phyloP scores from a whole-genome alignment of 2,888 invertebrate genomes.

The Noctua fimbriata region DNA sequence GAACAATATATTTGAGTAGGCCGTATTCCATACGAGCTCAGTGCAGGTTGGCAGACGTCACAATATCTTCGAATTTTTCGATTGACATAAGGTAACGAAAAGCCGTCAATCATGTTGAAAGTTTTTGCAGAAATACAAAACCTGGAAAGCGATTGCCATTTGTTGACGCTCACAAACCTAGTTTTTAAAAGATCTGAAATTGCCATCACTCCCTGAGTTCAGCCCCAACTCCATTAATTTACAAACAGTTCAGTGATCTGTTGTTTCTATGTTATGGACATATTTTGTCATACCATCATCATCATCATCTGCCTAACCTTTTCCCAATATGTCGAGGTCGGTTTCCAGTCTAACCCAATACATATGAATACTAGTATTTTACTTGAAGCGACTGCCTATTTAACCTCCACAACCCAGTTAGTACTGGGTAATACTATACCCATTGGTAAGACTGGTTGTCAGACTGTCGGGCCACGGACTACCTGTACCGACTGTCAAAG shows the following conservation, averaged over 20 bases:
- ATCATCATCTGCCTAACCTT: no score
- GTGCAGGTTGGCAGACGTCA: background rate
- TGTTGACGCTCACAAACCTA: background rate
- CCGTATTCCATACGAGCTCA: background rate
- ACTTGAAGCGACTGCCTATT: no score
- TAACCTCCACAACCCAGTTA: no score
- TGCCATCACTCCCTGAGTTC: background rate
- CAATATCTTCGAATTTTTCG: background rate
- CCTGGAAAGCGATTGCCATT: background rate
- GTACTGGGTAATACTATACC: no score
- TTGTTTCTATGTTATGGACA: background rate
- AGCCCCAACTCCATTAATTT: background rate
- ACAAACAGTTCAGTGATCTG: background rate
- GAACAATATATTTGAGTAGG: background rate
- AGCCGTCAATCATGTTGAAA: background rate
- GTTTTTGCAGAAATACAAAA: background rate
- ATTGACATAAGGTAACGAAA: background rate
- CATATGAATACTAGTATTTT: no score
- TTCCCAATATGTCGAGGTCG: no score
- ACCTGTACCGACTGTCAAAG: no score
- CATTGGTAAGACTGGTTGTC: no score
- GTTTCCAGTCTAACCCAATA: no score
- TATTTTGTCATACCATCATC: no score
- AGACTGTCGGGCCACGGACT: no score
- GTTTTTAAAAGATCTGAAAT: background rate